Base-by-base conservation (phyloP, 2,113 vertebrate species). In the Dolichallabes microphthalmus region DNA sequence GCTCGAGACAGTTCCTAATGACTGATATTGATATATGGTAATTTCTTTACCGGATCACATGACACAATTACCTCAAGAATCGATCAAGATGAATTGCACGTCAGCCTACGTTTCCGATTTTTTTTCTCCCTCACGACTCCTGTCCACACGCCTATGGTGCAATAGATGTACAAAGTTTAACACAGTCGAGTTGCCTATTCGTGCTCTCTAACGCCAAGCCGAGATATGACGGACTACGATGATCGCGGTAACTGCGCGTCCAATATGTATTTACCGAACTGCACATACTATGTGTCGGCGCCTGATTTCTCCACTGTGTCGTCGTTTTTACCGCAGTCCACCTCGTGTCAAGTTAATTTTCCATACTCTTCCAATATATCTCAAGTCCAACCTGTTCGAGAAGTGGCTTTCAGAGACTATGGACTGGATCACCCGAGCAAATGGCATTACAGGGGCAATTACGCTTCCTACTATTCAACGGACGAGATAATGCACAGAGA, bases 1-100 rank as follows among this genome's bases (percentile, higher is more conserved):
- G 89, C 90, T 92, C 91, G 91, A 94, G 93, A 94, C 94, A 94
- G 95, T 96, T 96, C 94, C 94, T 95, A 96, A 96, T 95, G 95
- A 94, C 95, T 95, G 96, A 97, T 98, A 97, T 96, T 98, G 97
- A 98, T 98, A 96, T 97, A 97, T 98, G 97, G 97, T 97, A 97
- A 97, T 98, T 97, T 96, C 96, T 97, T 94, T 95, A 96, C 96
- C 93, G 96, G 96, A 97, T 98, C 98, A 99, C 98, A 97, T 99
- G 98, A 99, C 98, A 96, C 96, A 96, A 98, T 99, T 98, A 97
- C 97, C 97, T 96, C 97, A 95, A 96, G 98, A 98, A 98, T 99
- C 98, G 97, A 98, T 98, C 96, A 97, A 98, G 97, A 98, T 98
- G 97, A 97, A 97, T 97, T 96, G 97, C 98, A 96, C 97, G 97